Evolutionary conservation across 1,140 invertebrate genomes (phyloP), one percentile per base, ranked within the genome.

Genomic region (Drosophila dunni): DNA sequence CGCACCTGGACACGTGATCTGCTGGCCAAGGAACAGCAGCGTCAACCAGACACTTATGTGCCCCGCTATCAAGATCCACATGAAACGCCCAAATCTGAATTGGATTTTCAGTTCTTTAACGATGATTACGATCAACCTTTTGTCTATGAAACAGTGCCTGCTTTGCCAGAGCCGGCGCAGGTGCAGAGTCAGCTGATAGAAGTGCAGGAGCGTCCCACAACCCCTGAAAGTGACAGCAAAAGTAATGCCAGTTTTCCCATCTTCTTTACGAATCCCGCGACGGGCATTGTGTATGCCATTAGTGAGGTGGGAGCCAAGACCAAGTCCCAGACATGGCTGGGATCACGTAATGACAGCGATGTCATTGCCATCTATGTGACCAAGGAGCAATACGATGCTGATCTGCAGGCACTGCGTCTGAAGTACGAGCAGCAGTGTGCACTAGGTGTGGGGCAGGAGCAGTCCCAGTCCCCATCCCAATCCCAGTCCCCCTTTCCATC

Each of bases 221-320:
- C 48, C 24, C 24, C 6, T 29, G 24, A 2, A 29, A 57, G 1
- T 44, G 36, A 10, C 44, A 36, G 2, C 10, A 79, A 15, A 33
- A 62, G 4, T 15, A 57, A 40, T 7, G 34, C 24, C 13, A 54
- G 45, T 7, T 92, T 92, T 50, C 91, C 91, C 34, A 90, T 92
- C 2, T 92, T 74, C 60, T 92, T 92, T 13, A 90, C 85, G 0
- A 91, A 92, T 56, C 91, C 91, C 13, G 78, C 66, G 8, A 92
- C 91, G 0, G 91, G 91, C 13, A 90, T 90, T 40, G 83, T 92
- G 9, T 92, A 92, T 61, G 88, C 83, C 53, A 91, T 92, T 4
- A 92, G 76, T 8, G 89, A 92, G 15, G 78, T 92, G 40, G 89
- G 85, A 0, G 53, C 38, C 13, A 36, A 73, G 5, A 34, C 66